phyloP scores from a whole-genome alignment of 2,113 vertebrate genomes.

The Amphilophus citrinellus region DNA sequence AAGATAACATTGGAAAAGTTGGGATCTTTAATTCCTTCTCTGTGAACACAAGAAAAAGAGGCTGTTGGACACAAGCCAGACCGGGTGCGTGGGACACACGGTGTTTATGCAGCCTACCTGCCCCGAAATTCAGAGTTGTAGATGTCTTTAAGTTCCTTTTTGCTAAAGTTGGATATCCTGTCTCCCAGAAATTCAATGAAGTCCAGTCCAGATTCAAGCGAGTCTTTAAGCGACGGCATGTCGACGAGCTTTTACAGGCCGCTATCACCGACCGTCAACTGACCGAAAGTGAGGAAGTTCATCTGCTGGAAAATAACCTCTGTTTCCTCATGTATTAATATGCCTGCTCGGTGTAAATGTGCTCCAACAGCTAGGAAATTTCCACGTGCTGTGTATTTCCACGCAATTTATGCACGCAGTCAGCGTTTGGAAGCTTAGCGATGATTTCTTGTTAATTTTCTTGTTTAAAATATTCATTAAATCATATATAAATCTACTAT shows the following conservation, averaged over 20 bases:
- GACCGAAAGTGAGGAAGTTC: slow-evolving; percentile 23
- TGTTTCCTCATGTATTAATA: not conserved
- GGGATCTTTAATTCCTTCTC: slow-evolving; percentile 75
- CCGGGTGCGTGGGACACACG: too few relatives aligned
- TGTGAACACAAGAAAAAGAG: slow-evolving; percentile 43
- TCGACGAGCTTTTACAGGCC: not conserved
- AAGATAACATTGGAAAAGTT: slow-evolving; percentile 79
- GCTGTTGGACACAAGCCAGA: not conserved
- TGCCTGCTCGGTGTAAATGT: not conserved
- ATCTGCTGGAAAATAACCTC: not conserved
- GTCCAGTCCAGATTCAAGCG: slow-evolving; percentile 74
- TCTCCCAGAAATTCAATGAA: slow-evolving; percentile 86
- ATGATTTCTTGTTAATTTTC: not conserved
- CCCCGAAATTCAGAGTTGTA: slow-evolving; percentile 86
- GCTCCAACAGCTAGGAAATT: not conserved
- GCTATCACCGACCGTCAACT: not conserved
- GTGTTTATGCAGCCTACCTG: slow-evolving; percentile 45
- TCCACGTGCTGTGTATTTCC: not conserved
- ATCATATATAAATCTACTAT: not conserved
- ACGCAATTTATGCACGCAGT: not conserved
- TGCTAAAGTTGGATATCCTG: slow-evolving; percentile 66
- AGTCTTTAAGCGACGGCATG: slow-evolving; percentile 67
- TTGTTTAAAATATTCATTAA: not conserved
- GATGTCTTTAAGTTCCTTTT: slow-evolving; percentile 80
- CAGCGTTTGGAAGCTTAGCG: not conserved